Base-by-base conservation (phyloP, 2,888 invertebrate species). In the Eupithecia insigniata region DNA sequence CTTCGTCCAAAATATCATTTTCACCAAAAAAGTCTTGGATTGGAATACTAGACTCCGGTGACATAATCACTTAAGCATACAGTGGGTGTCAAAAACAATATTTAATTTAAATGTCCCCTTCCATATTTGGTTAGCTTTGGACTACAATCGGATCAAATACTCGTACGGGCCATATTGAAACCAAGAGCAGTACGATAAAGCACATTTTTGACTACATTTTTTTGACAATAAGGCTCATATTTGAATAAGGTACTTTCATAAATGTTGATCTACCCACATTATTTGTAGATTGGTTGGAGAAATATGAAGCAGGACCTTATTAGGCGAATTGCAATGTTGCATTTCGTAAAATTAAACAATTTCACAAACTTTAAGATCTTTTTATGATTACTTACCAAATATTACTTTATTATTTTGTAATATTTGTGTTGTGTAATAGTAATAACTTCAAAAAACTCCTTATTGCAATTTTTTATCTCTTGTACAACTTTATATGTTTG, bases 11-110 rank as follows among this genome's bases (percentile, higher is more conserved):
- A 69, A 26, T 26, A 18, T 51, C 10, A 51, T 60, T 18, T 26
- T 22, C n/a, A 66, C 66, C 67, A 64, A 64, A 64, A 16, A 62
- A 18, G 62, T 18, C 28, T 39, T 18, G 32, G 16, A 60, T 55
- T 55, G 55, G 55, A 66, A 32, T 66, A 66, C 46, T 43, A 67
- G 39, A 71, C 64, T 18, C 12, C 30, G 30, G 26, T 70, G 73
- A 73, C 69, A 61, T 43, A 70, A 73, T 73, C 62, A 26, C 39
- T 46, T 10, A 26, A 55, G 14, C 14, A 55, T 55, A 39, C 26
- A 60, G 73, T 73, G 64, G 67, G 73, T 67, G 70, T 62, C 62
- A 70, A 67, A 62, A 67, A 66, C 26, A 55, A 65, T 61, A 67
- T 69, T 58, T 65, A 39, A 65, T 66, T 66, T 67, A 36, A 43